Base-by-base conservation (phyloP, 2,888 invertebrate genomes). In the Drosophila prolongata region DNA sequence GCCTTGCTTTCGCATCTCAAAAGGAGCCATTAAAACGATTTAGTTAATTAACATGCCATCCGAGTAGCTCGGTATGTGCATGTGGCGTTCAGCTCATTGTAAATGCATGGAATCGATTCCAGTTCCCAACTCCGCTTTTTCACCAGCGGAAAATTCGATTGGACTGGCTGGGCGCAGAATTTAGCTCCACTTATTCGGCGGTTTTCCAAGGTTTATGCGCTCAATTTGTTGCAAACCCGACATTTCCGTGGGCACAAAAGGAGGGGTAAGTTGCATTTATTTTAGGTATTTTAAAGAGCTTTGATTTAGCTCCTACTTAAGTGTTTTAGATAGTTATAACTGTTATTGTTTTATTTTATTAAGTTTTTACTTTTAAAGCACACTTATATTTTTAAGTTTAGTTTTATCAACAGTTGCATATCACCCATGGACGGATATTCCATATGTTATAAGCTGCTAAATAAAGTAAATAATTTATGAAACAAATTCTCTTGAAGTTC, bases 11-110 rank as follows among this genome's bases (percentile, higher is more conserved):
- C 34, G 5, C 10, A 44, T 13, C 40, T 6, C 6, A 13, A 57
- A 35, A 42, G 58, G 9, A 34, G 65, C 70, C 70, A 73, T 71
- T 71, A 74, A 74, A 71, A 49, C 71, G 74, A 53, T 65, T 71
- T 71, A 65, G 72, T 69, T 81, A 81, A 81, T 81, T 87, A 87
- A 87, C 84, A 76, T 80, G 78, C 74, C 81, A 78, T 66, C 68
- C 68, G 50, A 80, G 65, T 37, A 64, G n/a, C 42, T 19, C 19
- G 35, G 34, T 44, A 44, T 44, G 44, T 27, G 44, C 6, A 44
- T 44, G 44, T 27, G 44, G 13, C 42, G 42, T 10, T 42, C 42
- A 38, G 59, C 64, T 53, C 71, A 69, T 69, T 69, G 52, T 69
- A 53, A 71, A 71, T 69, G 68, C 68, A 47, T 34, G 68, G 44